Evolutionary conservation across 2,797 vertebrate species (phyloP).

Genomic region (Rhinoraja longicauda): DNA sequence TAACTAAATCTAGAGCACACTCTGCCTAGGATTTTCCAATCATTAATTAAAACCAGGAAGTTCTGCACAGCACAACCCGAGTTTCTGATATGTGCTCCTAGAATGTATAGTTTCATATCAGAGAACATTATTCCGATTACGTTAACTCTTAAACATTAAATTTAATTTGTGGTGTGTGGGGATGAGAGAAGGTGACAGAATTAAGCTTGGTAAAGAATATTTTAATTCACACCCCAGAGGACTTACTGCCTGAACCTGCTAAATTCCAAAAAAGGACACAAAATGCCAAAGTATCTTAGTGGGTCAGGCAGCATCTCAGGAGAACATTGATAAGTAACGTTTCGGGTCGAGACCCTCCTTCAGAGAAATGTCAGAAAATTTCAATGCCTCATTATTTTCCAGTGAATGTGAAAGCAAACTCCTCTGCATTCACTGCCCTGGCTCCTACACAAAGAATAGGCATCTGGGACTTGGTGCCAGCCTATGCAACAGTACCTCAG

Average conservation of each 20-base stretch:
- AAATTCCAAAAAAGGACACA: no score
- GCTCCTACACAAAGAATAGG: not conserved
- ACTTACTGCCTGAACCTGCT: not conserved
- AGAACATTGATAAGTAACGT: no score
- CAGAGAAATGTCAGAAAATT: not conserved
- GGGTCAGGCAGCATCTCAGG: no score
- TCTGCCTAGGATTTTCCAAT: not conserved
- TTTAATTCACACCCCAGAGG: not conserved
- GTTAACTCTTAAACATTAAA: not conserved
- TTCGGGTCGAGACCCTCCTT: no score
- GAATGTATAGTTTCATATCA: not conserved
- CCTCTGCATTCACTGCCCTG: not conserved
- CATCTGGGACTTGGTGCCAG: not conserved
- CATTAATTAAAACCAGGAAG: not conserved
- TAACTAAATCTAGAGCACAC: not conserved
- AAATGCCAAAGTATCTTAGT: no score
- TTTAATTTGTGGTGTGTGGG: not conserved
- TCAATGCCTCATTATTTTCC: not conserved
- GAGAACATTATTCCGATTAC: not conserved
- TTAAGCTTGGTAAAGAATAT: not conserved
- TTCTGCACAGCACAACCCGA: not conserved
- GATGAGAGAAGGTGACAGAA: not conserved
- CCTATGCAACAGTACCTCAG: not conserved
- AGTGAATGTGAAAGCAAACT: not conserved
- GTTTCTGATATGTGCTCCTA: not conserved